phyloP scores from a whole-genome alignment of 2,797 vertebrate species.

The Sebastes kiyomatsui region DNA sequence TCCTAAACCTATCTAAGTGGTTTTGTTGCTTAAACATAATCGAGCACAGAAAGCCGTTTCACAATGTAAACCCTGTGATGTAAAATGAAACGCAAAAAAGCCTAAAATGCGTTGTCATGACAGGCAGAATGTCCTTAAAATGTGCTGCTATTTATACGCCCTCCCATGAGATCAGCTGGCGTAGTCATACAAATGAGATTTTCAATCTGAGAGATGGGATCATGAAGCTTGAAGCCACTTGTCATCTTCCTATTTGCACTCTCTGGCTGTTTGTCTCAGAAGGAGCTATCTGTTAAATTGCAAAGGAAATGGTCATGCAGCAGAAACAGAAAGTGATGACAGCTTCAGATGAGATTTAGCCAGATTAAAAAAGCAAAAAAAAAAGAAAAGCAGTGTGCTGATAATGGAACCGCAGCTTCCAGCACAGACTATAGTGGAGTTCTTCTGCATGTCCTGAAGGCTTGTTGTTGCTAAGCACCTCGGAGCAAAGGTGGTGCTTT shows the following conservation, averaged over 20 bases:
- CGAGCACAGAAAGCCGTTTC: neutral
- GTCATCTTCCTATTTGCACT: slow-evolving; percentile 54
- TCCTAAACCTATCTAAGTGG: neutral
- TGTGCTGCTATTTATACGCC: neutral
- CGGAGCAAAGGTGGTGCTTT: slow-evolving; percentile 16
- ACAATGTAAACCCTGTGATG: neutral
- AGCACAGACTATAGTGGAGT: neutral
- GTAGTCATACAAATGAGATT: slow-evolving; percentile 52
- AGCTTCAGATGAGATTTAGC: slow-evolving; percentile 46
- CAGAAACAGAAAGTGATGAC: slow-evolving; percentile 57
- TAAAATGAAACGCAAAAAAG: neutral
- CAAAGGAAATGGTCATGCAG: slow-evolving; percentile 56
- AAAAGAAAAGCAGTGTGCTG: slow-evolving; percentile 2
- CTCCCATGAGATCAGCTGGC: neutral
- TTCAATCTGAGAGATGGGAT: slow-evolving; percentile 39
- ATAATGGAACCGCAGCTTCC: slow-evolving; percentile 35
- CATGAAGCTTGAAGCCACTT: slow-evolving; percentile 51
- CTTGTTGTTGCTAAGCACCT: slow-evolving; percentile 30
- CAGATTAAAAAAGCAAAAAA: slow-evolving; percentile 25
- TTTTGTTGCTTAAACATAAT: neutral
- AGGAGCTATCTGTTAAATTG: slow-evolving; percentile 58
- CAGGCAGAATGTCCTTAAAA: neutral
- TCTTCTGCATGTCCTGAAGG: neutral
- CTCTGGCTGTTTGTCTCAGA: slow-evolving; percentile 16
- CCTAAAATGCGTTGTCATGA: neutral